phyloP scores from a whole-genome alignment of 2,888 invertebrate species.

The Prosapia bicincta region DNA sequence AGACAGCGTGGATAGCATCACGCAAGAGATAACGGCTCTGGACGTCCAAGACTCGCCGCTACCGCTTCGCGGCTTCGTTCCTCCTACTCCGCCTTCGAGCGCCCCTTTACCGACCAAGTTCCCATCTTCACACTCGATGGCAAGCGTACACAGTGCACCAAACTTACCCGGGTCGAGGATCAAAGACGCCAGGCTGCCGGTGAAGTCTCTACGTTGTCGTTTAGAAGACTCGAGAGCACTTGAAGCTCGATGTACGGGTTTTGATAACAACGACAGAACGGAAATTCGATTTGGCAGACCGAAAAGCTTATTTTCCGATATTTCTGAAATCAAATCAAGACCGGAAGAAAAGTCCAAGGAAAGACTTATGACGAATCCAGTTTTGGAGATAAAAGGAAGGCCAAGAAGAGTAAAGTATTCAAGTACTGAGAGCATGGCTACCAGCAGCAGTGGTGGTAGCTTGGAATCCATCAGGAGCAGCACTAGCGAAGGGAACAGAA shows the following conservation, averaged over 20 bases:
- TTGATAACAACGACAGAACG: conserved; percentile 9
- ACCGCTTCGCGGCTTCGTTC: conserved; percentile 42
- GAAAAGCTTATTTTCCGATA: conserved; percentile 19
- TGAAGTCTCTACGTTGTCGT: conserved; percentile 52
- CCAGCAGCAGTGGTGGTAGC: conserved; percentile 76
- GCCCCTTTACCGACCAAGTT: conserved; percentile 77
- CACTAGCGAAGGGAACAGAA: conserved; percentile 82
- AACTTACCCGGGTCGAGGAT: conserved; percentile 48
- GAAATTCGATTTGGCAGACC: conserved; percentile 10
- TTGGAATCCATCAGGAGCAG: conserved; percentile 85
- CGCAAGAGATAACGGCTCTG: conserved; percentile 29
- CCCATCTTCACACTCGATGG: conserved; percentile 52
- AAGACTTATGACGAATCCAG: conserved; percentile 24
- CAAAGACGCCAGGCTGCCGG: conserved; percentile 69
- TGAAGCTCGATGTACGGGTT: conserved; percentile 24
- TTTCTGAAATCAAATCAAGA: conserved; percentile 19
- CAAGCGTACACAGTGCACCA: conserved; percentile 74
- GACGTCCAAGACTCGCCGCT: conserved; percentile 25
- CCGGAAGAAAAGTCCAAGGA: conserved; percentile 13
- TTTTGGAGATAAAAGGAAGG: conserved; percentile 65
- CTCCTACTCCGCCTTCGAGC: conserved; percentile 80
- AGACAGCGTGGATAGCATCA: conserved; percentile 28
- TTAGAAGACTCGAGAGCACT: conserved; percentile 23
- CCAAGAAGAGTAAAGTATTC: conserved; percentile 59
- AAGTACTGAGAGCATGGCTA: conserved; percentile 84